phyloP scores from a whole-genome alignment of 2,113 vertebrate species.

The Pardalotus punctatus region DNA sequence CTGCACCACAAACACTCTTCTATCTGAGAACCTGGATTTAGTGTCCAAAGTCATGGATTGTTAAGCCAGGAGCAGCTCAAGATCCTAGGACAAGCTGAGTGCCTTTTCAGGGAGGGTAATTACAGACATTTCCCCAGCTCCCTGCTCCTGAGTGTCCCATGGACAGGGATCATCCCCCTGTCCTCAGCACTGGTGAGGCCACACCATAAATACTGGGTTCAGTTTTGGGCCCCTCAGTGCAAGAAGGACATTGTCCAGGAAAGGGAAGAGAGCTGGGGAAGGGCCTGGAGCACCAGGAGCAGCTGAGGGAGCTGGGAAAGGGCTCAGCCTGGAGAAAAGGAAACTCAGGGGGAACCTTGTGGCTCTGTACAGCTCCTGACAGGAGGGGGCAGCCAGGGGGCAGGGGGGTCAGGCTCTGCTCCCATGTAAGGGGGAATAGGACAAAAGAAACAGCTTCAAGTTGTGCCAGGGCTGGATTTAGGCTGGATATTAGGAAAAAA shows the following conservation, averaged over 20 bases:
- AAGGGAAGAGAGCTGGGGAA: neutral
- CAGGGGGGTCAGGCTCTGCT: neutral
- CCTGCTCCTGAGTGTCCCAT: neutral
- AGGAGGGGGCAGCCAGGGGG: neutral
- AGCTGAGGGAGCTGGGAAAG: neutral
- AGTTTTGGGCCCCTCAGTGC: neutral
- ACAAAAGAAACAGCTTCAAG: rapidly evolving
- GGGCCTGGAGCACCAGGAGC: rapidly evolving
- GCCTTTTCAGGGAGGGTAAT: neutral
- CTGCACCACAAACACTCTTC: neutral
- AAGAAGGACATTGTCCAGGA: neutral
- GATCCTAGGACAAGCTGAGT: neutral
- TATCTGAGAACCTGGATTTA: neutral
- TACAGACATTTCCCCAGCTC: neutral
- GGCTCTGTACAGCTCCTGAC: neutral
- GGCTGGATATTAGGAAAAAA: neutral
- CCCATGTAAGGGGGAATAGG: neutral
- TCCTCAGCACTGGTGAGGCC: neutral
- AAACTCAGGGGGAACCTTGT: neutral
- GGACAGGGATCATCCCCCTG: neutral
- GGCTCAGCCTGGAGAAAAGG: neutral
- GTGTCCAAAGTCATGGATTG: neutral
- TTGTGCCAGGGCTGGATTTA: neutral
- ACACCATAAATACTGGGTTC: neutral
- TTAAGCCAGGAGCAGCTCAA: neutral